Percentiles rank a stretch among this genome's conserved stretches.
Evolutionary conservation across 2,888 invertebrate genomes (phyloP).

Genomic region (Pantelozetes paolii): DNA sequence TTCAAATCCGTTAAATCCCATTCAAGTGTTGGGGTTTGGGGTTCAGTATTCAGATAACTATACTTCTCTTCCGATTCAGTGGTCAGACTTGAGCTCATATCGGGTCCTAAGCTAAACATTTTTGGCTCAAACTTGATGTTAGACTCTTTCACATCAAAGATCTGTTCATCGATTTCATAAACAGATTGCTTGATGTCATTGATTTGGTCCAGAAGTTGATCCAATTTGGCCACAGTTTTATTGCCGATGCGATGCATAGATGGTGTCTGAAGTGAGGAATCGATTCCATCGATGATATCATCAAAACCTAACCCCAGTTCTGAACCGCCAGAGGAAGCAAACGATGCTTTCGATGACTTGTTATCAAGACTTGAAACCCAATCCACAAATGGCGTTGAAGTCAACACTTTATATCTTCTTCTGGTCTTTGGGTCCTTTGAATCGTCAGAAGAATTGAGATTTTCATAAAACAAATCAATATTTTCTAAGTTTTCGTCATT

Average conservation of each 20-base stretch:
- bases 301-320: neutral
- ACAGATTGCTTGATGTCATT: conserved; percentile 40
- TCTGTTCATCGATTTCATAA: conserved; percentile 34
- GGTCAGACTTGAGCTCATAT: neutral
- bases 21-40: conserved; percentile 35
- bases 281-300: neutral
- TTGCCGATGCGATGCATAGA: conserved; percentile 12
- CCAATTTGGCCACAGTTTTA: conserved; percentile 38
- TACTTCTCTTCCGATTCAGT: neutral
- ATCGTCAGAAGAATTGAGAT: neutral
- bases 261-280: conserved; percentile 4
- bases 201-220: conserved; percentile 38
- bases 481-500: conserved; percentile 4
- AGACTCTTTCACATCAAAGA: conserved; percentile 30
- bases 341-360: neutral
- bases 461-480: conserved; percentile 7
- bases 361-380: neutral
- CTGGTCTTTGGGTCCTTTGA: neutral
- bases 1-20: conserved; percentile 39
- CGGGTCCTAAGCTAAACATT: conserved; percentile 1
- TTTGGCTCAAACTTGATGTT: neutral
- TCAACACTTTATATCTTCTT: neutral
- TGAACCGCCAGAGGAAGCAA: neutral
- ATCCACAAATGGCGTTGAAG: conserved; percentile 23
- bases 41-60: conserved; percentile 4